phyloP scores from a whole-genome alignment of 2,113 vertebrate species.

The Leptobrachium leishanense region DNA sequence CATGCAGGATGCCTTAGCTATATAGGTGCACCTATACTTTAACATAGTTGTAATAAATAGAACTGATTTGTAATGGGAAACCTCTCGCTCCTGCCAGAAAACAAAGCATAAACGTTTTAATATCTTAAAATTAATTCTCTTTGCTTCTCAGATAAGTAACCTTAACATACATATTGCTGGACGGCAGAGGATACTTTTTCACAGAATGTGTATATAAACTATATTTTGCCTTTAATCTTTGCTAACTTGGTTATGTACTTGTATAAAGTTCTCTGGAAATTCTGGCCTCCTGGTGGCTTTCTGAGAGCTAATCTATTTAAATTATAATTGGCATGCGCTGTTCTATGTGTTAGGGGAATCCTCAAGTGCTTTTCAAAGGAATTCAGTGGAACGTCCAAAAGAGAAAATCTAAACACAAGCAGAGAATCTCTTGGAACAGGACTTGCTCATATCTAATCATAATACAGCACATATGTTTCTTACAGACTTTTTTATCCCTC shows the following conservation, averaged over 20 bases:
- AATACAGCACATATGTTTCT: slow-evolving; percentile 43
- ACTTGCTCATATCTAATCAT: slow-evolving; percentile 52
- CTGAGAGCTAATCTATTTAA: slow-evolving; percentile 20
- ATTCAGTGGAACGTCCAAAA: slow-evolving; percentile 47
- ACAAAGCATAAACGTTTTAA: too few relatives aligned
- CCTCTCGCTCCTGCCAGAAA: too few relatives aligned
- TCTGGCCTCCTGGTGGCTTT: slow-evolving; percentile 61
- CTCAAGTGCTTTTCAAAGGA: slow-evolving; percentile 49
- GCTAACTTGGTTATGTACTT: background rate
- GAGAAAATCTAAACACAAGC: slow-evolving; percentile 44
- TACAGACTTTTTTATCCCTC: slow-evolving; percentile 14
- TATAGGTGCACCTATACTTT: too few relatives aligned
- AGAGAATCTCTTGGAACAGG: slow-evolving; percentile 51
- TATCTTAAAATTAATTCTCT: too few relatives aligned
- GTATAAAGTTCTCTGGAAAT: slow-evolving; percentile 57
- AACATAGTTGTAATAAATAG: too few relatives aligned
- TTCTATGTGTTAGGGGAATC: slow-evolving; percentile 7
- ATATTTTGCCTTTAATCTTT: background rate
- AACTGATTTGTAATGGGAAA: too few relatives aligned
- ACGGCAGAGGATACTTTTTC: too few relatives aligned
- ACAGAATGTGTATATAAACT: too few relatives aligned
- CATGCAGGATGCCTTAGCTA: too few relatives aligned
- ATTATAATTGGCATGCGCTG: slow-evolving; percentile 7
- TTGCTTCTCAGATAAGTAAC: too few relatives aligned
- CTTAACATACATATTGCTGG: too few relatives aligned